phyloP scores from a whole-genome alignment of 1,140 invertebrate genomes.

The Apocrypta bakeri region DNA sequence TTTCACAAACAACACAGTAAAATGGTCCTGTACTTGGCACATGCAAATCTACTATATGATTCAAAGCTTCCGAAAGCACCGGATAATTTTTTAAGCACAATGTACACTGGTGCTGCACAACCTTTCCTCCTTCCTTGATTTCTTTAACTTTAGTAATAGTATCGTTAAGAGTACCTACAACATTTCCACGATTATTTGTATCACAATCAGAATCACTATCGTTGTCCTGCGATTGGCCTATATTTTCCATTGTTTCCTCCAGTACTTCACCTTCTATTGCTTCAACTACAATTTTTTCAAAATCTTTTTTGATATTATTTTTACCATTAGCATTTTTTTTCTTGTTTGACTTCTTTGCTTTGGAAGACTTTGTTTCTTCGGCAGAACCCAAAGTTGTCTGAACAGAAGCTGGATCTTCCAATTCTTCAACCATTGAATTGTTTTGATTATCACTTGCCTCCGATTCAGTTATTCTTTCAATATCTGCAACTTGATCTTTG shows the following conservation, averaged over 20 bases:
- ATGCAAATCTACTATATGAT: slow-evolving; percentile 69
- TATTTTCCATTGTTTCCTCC: not conserved
- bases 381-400: not conserved
- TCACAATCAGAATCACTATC: slow-evolving; percentile 51
- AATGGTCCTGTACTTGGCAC: slow-evolving; percentile 67
- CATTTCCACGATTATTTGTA: slow-evolving; percentile 58
- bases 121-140: slow-evolving; percentile 58
- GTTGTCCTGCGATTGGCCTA: not conserved
- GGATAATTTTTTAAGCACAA: slow-evolving; percentile 67
- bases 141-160: slow-evolving; percentile 70
- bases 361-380: not conserved
- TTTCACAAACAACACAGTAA: slow-evolving; percentile 71
- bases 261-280: not conserved
- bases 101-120: slow-evolving; percentile 69
- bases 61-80: slow-evolving; percentile 59
- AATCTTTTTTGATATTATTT: not conserved
- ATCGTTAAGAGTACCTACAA: slow-evolving; percentile 68
- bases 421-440: not conserved
- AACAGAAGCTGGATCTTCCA: slow-evolving; percentile 5
- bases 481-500: not conserved
- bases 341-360: not conserved
- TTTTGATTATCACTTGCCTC: not conserved
- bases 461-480: not conserved
- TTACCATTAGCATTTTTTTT: not conserved
- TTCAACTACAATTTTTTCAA: slow-evolving; percentile 16